Conservation (phyloP, 2,113 vertebrate genomes). For the Aix galericulata region DNA sequence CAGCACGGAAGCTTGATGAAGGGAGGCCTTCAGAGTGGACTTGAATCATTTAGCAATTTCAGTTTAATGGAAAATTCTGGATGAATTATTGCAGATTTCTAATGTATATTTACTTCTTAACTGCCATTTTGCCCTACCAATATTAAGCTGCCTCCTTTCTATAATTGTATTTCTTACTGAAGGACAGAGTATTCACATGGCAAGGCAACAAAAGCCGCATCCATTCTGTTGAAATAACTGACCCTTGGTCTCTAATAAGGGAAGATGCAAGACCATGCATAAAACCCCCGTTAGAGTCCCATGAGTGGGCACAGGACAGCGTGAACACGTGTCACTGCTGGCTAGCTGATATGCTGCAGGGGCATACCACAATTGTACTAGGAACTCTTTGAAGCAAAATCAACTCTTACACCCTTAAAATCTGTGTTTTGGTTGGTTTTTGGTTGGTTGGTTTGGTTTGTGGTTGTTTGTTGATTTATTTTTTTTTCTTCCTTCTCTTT, state of each 20-base stretch:
- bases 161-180: not conserved
- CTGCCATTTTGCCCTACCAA: not conserved
- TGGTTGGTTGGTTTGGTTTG: not conserved
- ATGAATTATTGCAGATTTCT: not conserved
- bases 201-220: not conserved
- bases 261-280: not conserved
- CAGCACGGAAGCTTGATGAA: not conserved
- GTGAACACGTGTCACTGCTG: not conserved
- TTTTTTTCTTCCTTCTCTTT: not conserved
- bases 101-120: not conserved
- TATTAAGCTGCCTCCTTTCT: not conserved
- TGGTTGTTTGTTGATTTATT: not conserved
- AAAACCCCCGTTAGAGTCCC: not conserved
- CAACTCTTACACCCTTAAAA: not conserved
- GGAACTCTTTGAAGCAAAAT: not conserved
- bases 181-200: not conserved
- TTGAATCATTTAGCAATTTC: not conserved
- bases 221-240: not conserved
- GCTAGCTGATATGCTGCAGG: not conserved
- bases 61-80: not conserved
- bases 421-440: not conserved
- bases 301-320: not conserved
- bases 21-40: not conserved
- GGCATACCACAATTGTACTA: accelerated
- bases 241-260: not conserved